Evolutionary conservation across 23 tunicate genomes (phyloP), one percentile per base, ranked within the genome.

Genomic region (Diplosoma virens): DNA sequence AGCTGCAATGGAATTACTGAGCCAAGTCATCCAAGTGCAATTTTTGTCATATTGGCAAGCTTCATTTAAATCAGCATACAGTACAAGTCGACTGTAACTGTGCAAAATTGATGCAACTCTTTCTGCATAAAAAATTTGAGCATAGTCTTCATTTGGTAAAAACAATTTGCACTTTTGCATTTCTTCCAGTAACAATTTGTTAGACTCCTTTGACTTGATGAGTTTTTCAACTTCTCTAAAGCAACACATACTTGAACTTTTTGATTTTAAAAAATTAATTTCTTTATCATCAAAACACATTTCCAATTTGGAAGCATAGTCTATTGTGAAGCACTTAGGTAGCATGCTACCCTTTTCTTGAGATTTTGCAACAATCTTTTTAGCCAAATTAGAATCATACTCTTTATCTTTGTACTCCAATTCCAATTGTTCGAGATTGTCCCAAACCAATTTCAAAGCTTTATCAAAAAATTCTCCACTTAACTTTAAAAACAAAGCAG

Each of bases 71-170:
- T 80, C 77, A 47, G 54, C 74, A 71, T 71, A 89, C 21, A 82
- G 46, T 47, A 76, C 30, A 17, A 68, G 54, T n/a, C 96, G 96
- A 59, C 96, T 87, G 30, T 59, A 31, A 47, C 84, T 77, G 58
- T 89, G 96, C 53, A 89, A 60, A 17, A 89, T 83, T 2, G 81
- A 77, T 24, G 88, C 84, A 24, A 89, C 33, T 59, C 88, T 54
- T 55, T 82, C 96, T 23, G 79, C 80, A 50, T 84, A 73, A 66
- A 79, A 82, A 4, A 77, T 34, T 7, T 47, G 35, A 18, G 4
- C 21, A 1, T 36, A 50, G 2, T 21, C n/a, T 3, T 89, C 58
- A 11, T 77, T 72, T 0, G 72, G 25, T 47, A 89, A 47, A 47
- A 89, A 66, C 26, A 82, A 32, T 1, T 46, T 67, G 65, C 87